Evolutionary conservation across 1,140 invertebrate species (phyloP).

Genomic region (Drosophila nikananu): DNA sequence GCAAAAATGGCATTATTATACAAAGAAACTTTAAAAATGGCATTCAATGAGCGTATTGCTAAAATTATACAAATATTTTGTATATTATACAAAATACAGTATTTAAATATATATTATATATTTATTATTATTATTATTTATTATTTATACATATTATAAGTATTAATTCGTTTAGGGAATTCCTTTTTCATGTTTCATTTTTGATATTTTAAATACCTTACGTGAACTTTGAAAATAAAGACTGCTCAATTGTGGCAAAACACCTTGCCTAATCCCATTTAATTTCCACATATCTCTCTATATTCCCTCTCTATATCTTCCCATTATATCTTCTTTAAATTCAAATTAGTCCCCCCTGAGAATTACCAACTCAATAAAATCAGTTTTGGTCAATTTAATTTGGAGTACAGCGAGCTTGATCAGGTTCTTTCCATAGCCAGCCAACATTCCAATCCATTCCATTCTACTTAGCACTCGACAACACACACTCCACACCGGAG

Average conservation of each 20-base stretch:
- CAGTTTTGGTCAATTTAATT: not conserved
- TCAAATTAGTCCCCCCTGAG: not conserved
- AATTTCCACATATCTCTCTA: not conserved
- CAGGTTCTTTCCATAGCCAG: constrained; percentile 1
- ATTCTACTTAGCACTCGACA: constrained; percentile 21
- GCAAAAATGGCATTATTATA: not conserved
- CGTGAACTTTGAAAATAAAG: not conserved
- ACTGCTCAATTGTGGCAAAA: too few relatives aligned
- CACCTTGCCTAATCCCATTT: not conserved
- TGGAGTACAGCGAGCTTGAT: not conserved
- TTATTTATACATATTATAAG: too few relatives aligned
- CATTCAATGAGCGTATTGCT: not conserved
- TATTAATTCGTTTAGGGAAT: too few relatives aligned
- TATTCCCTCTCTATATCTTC: not conserved
- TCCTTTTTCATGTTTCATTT: too few relatives aligned
- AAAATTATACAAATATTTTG: not conserved
- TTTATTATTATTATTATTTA: not conserved
- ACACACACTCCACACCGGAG: constrained; percentile 6
- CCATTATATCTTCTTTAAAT: not conserved
- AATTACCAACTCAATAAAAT: not conserved
- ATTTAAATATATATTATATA: not conserved
- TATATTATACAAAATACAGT: not conserved
- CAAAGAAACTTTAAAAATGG: not conserved
- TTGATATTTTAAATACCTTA: not conserved
- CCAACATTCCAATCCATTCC: constrained; percentile 34